Percentiles rank a stretch among this genome's conserved stretches.
Conservation (phyloP, 2,888 invertebrate species). For the Blastobasis lacticolella region DNA sequence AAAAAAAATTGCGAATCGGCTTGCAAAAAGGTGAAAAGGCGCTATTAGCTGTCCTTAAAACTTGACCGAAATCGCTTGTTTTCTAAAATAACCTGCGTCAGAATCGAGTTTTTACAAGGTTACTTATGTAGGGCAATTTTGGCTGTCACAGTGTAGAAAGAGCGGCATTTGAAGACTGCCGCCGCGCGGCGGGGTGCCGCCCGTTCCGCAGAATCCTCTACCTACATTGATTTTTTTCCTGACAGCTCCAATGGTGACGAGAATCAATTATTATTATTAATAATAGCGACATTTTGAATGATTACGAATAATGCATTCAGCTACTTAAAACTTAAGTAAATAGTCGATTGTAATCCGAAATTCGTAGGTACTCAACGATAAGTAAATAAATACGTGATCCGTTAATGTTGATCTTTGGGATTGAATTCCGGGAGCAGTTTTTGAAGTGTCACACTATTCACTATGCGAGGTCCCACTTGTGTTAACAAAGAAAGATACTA, state of each 20-base stretch:
- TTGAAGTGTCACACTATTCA: no score
- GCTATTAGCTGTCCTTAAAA: constrained; percentile 35
- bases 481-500: constrained; percentile 6
- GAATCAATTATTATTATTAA: constrained; percentile 9
- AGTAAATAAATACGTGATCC: no score
- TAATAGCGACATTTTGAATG: no score
- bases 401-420: no score
- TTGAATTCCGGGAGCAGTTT: no score
- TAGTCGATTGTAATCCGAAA: no score
- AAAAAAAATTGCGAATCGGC: no score
- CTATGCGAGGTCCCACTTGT: no score
- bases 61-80: constrained; percentile 49
- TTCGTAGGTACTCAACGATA: no score
- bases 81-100: constrained; percentile 62
- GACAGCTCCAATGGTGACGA: constrained; percentile 22
- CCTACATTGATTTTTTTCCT: constrained; percentile 43
- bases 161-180: constrained; percentile 48
- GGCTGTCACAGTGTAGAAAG: constrained; percentile 59
- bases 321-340: no score
- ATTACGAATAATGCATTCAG: no score
- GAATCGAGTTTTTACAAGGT: constrained; percentile 28
- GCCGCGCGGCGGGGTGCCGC: constrained; percentile 56
- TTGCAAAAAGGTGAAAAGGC: constrained; percentile 24
- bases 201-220: constrained; percentile 56
- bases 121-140: constrained; percentile 57